A percentile compares a stretch with the other conserved stretches of the same genome.
Conservation (phyloP, 1,140 invertebrate species). For the Battus philenor region DNA sequence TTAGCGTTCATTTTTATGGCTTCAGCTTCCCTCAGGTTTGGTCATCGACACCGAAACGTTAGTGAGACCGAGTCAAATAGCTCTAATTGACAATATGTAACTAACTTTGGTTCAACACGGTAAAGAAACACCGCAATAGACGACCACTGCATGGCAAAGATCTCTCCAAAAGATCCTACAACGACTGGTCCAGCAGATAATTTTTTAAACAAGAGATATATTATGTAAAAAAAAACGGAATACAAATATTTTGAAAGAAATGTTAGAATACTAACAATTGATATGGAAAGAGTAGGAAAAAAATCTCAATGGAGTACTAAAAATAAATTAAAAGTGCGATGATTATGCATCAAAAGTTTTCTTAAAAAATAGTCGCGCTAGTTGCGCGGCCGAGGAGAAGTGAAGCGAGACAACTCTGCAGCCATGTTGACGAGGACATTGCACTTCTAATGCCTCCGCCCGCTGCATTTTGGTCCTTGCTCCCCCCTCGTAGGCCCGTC, state of each 20-base stretch:
- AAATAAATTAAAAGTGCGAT: too few relatives aligned
- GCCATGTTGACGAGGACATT: constrained; percentile 72
- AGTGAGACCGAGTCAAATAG: constrained; percentile 31
- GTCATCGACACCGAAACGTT: constrained; percentile 59
- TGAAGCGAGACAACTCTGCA: constrained; percentile 48
- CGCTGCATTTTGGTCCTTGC: constrained; percentile 45
- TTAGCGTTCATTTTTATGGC: constrained; percentile 53
- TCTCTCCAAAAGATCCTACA: too few relatives aligned
- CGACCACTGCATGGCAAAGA: too few relatives aligned
- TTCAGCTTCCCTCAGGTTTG: constrained; percentile 64
- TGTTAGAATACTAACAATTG: too few relatives aligned
- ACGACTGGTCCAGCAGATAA: too few relatives aligned
- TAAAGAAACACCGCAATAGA: too few relatives aligned
- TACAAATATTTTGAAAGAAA: too few relatives aligned
- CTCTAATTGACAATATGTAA: constrained; percentile 26
- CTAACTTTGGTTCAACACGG: not conserved
- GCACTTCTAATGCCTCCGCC: constrained; percentile 55
- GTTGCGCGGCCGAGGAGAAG: constrained; percentile 38
- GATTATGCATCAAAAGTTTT: constrained; percentile 25
- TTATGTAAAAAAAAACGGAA: too few relatives aligned
- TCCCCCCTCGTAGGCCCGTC: constrained; percentile 48
- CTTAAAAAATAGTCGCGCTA: constrained; percentile 42
- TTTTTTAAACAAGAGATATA: too few relatives aligned
- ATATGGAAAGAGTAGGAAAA: too few relatives aligned
- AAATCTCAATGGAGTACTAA: too few relatives aligned